phyloP scores from a whole-genome alignment of 2,797 vertebrate genomes.

The Acropternis orthonyx region DNA sequence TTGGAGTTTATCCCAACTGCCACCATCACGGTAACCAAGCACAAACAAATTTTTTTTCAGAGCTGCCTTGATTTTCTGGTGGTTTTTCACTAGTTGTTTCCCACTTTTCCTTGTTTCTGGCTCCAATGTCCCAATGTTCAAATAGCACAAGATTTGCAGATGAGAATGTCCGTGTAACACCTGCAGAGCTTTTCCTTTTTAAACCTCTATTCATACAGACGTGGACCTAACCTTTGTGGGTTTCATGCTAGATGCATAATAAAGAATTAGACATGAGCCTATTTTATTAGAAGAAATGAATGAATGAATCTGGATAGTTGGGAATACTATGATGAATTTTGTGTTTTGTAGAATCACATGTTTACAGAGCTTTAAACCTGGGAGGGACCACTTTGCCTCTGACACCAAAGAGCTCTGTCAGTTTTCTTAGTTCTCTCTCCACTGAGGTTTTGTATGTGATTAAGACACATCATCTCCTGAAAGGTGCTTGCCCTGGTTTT shows the following conservation, averaged over 20 bases:
- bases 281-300: background rate
- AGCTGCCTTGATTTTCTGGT: background rate
- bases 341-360: accelerated
- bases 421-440: background rate
- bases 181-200: background rate
- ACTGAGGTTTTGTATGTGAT: background rate
- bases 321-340: background rate
- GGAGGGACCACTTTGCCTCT: background rate
- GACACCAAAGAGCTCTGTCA: background rate
- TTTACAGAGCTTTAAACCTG: background rate
- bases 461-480: background rate
- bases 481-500: background rate
- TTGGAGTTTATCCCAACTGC: background rate
- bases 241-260: background rate
- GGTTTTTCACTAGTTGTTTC: background rate
- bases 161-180: background rate
- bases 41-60: background rate
- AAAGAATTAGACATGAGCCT: background rate
- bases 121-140: background rate
- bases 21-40: background rate
- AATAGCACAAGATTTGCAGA: background rate
- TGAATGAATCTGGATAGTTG: background rate
- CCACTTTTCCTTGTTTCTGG: background rate
- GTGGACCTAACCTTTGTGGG: background rate
- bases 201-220: background rate